These are phyloP conservation scores for Pyrrhopygopsis socrates DNA, from an alignment of 2,888 invertebrate species.

Conservation along the genomic window DNA sequence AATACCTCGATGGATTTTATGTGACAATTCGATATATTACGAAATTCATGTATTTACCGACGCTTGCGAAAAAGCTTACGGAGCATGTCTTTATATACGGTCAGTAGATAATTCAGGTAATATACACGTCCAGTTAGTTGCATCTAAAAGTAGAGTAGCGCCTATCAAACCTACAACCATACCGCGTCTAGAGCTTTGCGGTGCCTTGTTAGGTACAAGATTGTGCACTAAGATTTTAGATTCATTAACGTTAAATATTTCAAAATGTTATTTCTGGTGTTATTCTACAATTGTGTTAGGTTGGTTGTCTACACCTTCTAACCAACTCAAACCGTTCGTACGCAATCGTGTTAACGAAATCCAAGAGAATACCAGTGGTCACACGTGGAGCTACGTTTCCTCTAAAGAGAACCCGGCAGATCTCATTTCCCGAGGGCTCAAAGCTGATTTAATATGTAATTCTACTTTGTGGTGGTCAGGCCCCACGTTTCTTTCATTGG, in stretches of 20 bases:
- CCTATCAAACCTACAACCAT: constrained; percentile 63
- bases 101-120: constrained; percentile 10
- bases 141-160: constrained; percentile 33
- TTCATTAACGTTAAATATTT: not conserved
- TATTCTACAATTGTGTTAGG: constrained; percentile 17
- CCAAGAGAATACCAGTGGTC: not conserved
- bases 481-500: too few relatives aligned
- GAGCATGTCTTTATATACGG: constrained; percentile 79
- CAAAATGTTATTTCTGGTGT: constrained; percentile 19
- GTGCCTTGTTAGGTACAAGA: constrained; percentile 50
- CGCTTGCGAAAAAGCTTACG: constrained; percentile 72
- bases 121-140: constrained; percentile 37
- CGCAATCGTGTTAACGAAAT: constrained; percentile 15
- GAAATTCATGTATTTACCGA: too few relatives aligned
- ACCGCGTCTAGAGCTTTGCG: constrained; percentile 66
- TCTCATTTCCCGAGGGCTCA: not conserved
- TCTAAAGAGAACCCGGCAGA: not conserved
- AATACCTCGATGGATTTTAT: not conserved
- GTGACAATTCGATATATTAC: not conserved
- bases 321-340: not conserved
- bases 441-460: not conserved
- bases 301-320: constrained; percentile 16
- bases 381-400: not conserved
- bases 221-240: constrained; percentile 36
- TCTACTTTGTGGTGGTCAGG: not conserved